These are phyloP conservation scores for Solen grandis DNA, from an alignment of 1,140 invertebrate species.

Conservation along the genomic window DNA sequence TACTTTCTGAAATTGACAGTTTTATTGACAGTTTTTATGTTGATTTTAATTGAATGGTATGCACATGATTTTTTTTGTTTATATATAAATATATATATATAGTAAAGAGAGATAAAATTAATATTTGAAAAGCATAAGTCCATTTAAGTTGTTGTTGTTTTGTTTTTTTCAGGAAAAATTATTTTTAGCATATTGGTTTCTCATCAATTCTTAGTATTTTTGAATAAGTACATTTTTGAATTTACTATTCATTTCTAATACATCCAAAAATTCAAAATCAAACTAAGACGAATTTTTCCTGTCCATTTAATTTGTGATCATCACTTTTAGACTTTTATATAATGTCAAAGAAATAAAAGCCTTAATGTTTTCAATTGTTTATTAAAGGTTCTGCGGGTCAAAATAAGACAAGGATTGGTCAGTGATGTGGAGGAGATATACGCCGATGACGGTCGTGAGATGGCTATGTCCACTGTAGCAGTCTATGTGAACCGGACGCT, in stretches of 20 bases:
- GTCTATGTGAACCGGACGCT: constrained; percentile 9
- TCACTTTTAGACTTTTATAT: background rate
- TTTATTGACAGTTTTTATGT: too few relatives aligned
- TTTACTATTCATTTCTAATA: background rate
- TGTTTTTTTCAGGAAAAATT: too few relatives aligned
- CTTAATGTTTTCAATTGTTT: background rate
- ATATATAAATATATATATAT: too few relatives aligned
- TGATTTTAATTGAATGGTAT: too few relatives aligned
- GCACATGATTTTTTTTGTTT: too few relatives aligned
- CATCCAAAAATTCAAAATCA: background rate
- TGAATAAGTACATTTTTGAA: background rate
- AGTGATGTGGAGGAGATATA: constrained; percentile 21
- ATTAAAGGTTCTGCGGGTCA: constrained; percentile 29
- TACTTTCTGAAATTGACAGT: too few relatives aligned
- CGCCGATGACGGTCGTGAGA: constrained; percentile 16
- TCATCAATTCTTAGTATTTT: background rate
- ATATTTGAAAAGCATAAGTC: too few relatives aligned
- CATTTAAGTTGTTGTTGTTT: too few relatives aligned
- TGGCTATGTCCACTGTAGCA: constrained; percentile 7
- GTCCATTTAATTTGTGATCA: background rate
- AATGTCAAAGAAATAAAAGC: background rate
- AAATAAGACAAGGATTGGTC: constrained; percentile 12
- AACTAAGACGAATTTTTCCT: background rate
- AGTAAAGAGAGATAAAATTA: too few relatives aligned
- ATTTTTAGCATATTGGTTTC: too few relatives aligned